phyloP scores from a whole-genome alignment of 2,113 vertebrate species.

The Naja naja region DNA sequence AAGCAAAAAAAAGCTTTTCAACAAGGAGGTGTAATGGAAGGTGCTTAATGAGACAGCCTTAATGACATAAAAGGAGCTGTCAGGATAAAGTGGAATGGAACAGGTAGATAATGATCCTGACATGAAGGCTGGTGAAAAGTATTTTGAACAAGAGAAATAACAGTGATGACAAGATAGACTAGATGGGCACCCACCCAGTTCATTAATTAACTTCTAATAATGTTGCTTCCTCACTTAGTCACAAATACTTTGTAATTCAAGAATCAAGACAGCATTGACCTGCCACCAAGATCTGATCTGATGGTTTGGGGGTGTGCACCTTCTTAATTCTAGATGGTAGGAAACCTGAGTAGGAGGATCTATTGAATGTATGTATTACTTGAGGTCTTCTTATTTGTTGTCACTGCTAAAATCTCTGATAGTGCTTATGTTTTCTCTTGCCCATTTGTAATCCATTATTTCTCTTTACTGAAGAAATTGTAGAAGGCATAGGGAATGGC shows the following conservation, averaged over 20 bases:
- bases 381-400: not conserved
- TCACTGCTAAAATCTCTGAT: not conserved
- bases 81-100: conserved; percentile 15
- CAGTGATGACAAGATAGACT: not conserved
- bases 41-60: not conserved
- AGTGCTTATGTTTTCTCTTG: not conserved
- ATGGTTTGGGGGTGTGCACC: not conserved
- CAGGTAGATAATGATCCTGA: not conserved
- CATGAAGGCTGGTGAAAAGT: not conserved
- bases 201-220: conserved; percentile 15
- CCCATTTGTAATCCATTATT: not conserved
- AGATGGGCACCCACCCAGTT: not conserved
- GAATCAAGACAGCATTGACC: not conserved
- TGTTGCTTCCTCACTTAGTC: not conserved
- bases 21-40: not conserved
- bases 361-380: not conserved
- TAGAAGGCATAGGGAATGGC: not conserved
- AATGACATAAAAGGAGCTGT: conserved; percentile 12
- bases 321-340: not conserved
- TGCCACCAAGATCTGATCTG: not conserved
- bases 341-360: not conserved
- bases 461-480: not conserved
- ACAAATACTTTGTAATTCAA: not conserved
- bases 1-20: conserved; percentile 19
- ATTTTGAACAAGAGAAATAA: not conserved